Base-by-base conservation (phyloP, 2,797 vertebrate species). In the Sparus aurata region DNA sequence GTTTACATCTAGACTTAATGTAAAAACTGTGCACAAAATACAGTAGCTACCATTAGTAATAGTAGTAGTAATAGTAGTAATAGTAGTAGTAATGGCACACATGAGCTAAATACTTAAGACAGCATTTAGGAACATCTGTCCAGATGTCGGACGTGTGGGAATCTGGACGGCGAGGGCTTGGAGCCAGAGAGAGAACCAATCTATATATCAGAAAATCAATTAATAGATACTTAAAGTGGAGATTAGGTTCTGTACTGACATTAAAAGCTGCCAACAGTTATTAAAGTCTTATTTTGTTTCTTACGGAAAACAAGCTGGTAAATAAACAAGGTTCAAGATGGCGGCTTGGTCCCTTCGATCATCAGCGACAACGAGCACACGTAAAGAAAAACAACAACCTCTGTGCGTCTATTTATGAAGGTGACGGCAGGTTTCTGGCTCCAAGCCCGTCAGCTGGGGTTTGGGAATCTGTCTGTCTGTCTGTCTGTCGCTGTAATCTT, bases 71-170 rank as follows among this genome's bases (percentile, higher is more conserved):
- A 7, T 8, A 34, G 34, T 49, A 87, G 79, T 34, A 27, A 27
- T 57, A 73, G 61, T 46, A 81, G 64, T 88, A 78, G 79, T 79
- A 88, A 90, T 93, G 92, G 90, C 91, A 93, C 89, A 85, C 82
- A 81, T 62, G 71, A 91, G 81, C 89, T 90, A 84, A 87, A 85
- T 85, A 90, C 82, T 86, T 82, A 66, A 83, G 76, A 89, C 89
- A 85, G 89, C 63, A 86, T 89, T 86, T 77, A 91, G 83, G 79
- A 82, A 86, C 77, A 75, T 87, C 80, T 52, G 77, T 89, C 85
- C 78, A 66, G 58, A 75, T 62, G 68, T 79, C 54, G 62, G 15
- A 27, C 43, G 34, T 0, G 8, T 61, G 72, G 62, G 69, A 30
- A 30, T 87, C 67, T 82, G 80, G 81, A 80, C 25, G n/a, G 45